Evolutionary conservation across 2,888 invertebrate genomes (phyloP).

Genomic region (Linyphia triangularis): DNA sequence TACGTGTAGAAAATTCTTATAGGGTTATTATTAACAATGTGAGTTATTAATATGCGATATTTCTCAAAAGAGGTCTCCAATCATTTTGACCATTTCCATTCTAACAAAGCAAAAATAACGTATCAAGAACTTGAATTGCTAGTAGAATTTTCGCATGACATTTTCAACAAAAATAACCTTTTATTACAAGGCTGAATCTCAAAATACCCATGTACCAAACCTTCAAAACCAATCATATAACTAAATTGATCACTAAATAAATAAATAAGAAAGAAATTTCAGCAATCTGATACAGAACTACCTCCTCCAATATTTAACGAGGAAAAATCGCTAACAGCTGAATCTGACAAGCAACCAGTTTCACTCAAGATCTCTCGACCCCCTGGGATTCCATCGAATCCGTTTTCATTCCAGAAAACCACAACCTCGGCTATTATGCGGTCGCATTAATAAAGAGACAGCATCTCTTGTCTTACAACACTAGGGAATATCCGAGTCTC

Average conservation of each 20-base stretch:
- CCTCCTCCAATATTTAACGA: constrained; percentile 20
- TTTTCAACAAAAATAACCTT: too few relatives aligned
- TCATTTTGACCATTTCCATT: too few relatives aligned
- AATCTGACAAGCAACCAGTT: constrained; percentile 45
- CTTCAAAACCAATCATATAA: background rate
- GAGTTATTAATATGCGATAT: too few relatives aligned
- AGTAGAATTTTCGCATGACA: too few relatives aligned
- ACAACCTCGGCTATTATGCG: constrained; percentile 63
- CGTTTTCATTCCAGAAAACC: constrained; percentile 63
- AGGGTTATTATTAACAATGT: too few relatives aligned
- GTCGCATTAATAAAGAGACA: constrained; percentile 55
- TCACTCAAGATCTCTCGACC: constrained; percentile 20
- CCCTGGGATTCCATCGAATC: constrained; percentile 15
- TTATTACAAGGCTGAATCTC: background rate
- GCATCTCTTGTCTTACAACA: background rate
- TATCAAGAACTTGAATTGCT: too few relatives aligned
- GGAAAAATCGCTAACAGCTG: constrained; percentile 42
- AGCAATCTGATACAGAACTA: background rate
- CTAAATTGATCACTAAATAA: background rate
- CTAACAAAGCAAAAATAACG: too few relatives aligned
- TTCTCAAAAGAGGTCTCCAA: too few relatives aligned
- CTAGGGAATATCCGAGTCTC: constrained; percentile 9
- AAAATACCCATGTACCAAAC: background rate
- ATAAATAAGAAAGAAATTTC: background rate
- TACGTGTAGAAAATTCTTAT: too few relatives aligned